Conservation (phyloP, 2,113 vertebrate genomes). For the Holacanthus passer region DNA sequence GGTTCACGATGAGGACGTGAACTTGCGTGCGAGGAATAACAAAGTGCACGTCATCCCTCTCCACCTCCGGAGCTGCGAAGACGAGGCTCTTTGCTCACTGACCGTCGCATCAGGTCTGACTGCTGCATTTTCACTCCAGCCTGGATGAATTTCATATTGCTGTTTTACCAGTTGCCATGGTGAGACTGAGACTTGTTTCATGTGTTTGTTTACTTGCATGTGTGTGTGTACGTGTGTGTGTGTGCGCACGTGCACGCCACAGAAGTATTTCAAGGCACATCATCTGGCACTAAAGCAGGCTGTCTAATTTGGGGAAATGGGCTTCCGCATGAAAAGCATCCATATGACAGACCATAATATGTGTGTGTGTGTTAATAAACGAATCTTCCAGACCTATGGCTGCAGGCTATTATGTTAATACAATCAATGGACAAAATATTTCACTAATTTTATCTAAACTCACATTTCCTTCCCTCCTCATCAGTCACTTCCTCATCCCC, state of each 20-base stretch:
- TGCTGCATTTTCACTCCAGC: constrained; percentile 18
- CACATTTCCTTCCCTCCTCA: constrained; percentile 48
- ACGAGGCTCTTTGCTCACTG: constrained; percentile 5
- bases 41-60: background rate
- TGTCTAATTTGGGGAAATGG: constrained; percentile 69
- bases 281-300: constrained; percentile 49
- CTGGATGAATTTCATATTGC: constrained; percentile 49
- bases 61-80: background rate
- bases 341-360: constrained; percentile 48
- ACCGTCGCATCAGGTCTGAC: constrained; percentile 18
- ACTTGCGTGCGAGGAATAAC: background rate
- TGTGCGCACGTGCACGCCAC: constrained; percentile 15
- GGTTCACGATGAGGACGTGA: constrained; percentile 43
- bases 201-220: constrained; percentile 54
- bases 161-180: constrained; percentile 72
- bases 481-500: constrained; percentile 28
- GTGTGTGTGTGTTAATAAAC: constrained; percentile 53
- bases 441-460: constrained; percentile 61
- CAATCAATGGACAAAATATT: constrained; percentile 69
- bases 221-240: constrained; percentile 9
- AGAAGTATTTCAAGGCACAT: constrained; percentile 56
- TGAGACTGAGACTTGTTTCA: constrained; percentile 48
- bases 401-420: constrained; percentile 74
- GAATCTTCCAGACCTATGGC: constrained; percentile 54
- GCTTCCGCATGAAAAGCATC: constrained; percentile 54